A percentile compares a stretch with the other conserved stretches of the same genome.
Conservation (phyloP, 2,888 invertebrate genomes). For the Tromatobia lineatoria region DNA sequence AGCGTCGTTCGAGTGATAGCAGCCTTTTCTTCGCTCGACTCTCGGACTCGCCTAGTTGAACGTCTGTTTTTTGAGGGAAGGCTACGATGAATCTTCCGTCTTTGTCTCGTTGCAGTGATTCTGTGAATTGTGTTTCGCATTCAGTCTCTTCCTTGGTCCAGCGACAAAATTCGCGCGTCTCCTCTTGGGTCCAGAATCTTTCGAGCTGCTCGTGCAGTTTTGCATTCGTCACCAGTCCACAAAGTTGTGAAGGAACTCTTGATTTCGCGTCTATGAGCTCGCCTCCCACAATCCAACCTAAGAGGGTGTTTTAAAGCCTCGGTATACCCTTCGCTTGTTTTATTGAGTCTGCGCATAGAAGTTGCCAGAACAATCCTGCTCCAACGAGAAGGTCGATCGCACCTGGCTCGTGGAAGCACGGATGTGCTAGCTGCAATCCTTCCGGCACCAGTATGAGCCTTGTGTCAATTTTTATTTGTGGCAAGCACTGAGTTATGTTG, state of each 20-base stretch:
- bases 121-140: constrained; percentile 70
- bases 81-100: constrained; percentile 68
- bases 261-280: constrained; percentile 29
- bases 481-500: no score
- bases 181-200: constrained; percentile 72
- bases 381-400: constrained; percentile 61
- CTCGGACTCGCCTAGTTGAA: constrained; percentile 67
- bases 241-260: constrained; percentile 11
- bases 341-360: constrained; percentile 53
- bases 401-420: constrained; percentile 56
- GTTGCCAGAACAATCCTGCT: constrained; percentile 61
- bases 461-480: no score
- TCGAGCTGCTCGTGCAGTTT: constrained; percentile 53
- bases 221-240: constrained; percentile 44
- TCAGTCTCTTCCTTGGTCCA: constrained; percentile 64
- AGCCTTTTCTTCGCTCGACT: constrained; percentile 65
- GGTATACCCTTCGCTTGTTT: constrained; percentile 34
- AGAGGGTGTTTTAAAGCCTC: constrained; percentile 56
- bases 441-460: constrained; percentile 45
- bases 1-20: constrained; percentile 65
- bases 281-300: constrained; percentile 63
- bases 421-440: constrained; percentile 60
- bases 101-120: constrained; percentile 51
- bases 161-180: constrained; percentile 34
- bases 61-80: constrained; percentile 54